Base-by-base conservation (phyloP, 2,113 vertebrate species). In the Myotis lucifugus region DNA sequence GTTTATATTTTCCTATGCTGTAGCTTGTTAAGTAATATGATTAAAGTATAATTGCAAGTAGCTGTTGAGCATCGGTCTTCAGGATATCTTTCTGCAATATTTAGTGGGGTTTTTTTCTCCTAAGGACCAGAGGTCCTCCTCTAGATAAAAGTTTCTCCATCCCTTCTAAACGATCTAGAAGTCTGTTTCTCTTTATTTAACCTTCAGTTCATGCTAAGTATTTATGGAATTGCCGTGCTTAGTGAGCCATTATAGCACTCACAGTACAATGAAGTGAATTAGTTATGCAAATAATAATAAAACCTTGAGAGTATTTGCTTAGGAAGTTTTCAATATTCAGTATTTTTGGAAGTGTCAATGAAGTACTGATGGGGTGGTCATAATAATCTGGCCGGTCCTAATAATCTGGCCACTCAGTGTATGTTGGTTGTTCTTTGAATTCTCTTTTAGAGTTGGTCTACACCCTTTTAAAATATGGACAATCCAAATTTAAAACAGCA, bases 401-500 rank as follows among this genome's bases (percentile, higher is more conserved):
- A 37, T 1, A 42, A 42, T 42, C 42, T 42, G 42, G 42, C 42
- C 42, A 42, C 42, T 42, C 42, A 42, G 42, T 8, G 42, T 7
- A 73, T 32, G 11, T 82, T 79, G 8, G 56, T 90, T 82, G 59
- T 50, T 90, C 67, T 90, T 56, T 76, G 40, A 66, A 85, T 90
- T 95, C 56, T 81, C 32, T 82, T 48, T 82, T 48, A 67, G n/a
- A 59, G 5, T 81, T 86, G 12, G n/a, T 76, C 91, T 76, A 17
- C 13, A 76, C 59, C 18, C 69, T 74, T 69, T 91, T 67, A 86
- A 91, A 82, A 82, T 32, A 67, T 21, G 18, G 14, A 21, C 32
- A 46, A 66, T 32, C 66, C 67, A 29, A 81, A 90, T 74, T 95
- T 90, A 85, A 59, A 90, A 85, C n/a, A 83, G 52, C 9, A 77